Percentiles rank a stretch among this genome's conserved stretches.
These are phyloP conservation scores for Sinopyrophorus schimmeli DNA, from an alignment of 2,888 invertebrate genomes.

Conservation along the genomic window DNA sequence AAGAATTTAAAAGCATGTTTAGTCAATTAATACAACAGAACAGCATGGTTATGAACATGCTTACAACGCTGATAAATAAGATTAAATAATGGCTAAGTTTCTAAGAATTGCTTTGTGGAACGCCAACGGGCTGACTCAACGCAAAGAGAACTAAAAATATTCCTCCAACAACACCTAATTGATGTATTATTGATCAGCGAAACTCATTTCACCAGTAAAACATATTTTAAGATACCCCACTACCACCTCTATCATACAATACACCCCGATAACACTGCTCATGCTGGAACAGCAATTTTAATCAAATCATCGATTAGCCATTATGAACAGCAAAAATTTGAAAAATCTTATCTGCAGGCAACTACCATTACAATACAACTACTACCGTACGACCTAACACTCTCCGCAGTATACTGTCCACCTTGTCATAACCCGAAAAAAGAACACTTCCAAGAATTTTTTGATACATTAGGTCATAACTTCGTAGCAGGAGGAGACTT, in stretches of 20 bases:
- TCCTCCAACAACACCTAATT: constrained; percentile 2
- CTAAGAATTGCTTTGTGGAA: constrained; percentile 2
- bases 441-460: constrained; percentile 29
- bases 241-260: constrained; percentile 10
- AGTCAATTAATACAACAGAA: constrained; percentile 13
- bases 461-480: constrained; percentile 25
- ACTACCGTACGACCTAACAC: constrained; percentile 16
- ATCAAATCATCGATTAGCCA: constrained; percentile 7
- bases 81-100: constrained; percentile 2
- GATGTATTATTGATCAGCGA: constrained; percentile 14
- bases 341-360: constrained; percentile 25
- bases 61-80: constrained; percentile 12
- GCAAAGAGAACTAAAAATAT: constrained; percentile 2
- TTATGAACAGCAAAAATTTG: constrained; percentile 6
- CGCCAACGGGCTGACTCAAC: constrained; percentile 1
- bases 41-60: constrained; percentile 13
- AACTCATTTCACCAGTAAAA: constrained; percentile 1
- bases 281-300: constrained; percentile 10
- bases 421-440: constrained; percentile 33
- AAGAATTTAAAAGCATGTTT: constrained; percentile 17
- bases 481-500: constrained; percentile 37
- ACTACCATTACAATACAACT: constrained; percentile 31
- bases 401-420: constrained; percentile 37
- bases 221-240: constrained; percentile 3
- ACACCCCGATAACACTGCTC: constrained; percentile 8